Conservation (phyloP, 37 sponge, comb jelly and placozoan genomes). For the Haliclona indistincta region DNA sequence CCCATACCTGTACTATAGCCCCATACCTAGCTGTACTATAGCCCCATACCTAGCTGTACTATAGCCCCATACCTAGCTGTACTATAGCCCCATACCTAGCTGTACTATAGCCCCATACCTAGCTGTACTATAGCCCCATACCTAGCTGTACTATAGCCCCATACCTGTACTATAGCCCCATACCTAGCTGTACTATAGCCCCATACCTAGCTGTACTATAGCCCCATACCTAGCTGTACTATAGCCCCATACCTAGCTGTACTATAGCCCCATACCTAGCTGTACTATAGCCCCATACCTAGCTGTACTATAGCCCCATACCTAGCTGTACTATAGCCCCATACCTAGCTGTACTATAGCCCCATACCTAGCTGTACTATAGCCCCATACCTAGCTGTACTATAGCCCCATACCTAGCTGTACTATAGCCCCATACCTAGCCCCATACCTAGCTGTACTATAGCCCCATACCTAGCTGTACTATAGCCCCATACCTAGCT, state of each 20-base stretch:
- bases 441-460: background rate
- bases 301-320: no score
- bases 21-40: background rate
- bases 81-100: background rate
- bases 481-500: background rate
- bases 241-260: background rate
- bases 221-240: background rate
- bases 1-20: constrained; percentile 15
- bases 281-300: background rate
- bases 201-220: background rate
- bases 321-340: background rate
- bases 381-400: background rate
- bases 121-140: no score
- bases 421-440: background rate
- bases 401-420: background rate
- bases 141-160: background rate
- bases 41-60: background rate
- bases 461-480: background rate
- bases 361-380: background rate
- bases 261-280: background rate
- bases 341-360: no score
- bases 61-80: background rate
- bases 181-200: background rate
- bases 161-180: background rate
- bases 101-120: background rate